A percentile compares a stretch with the other conserved stretches of the same genome.
Evolutionary conservation across 2,113 vertebrate genomes (phyloP).

Genomic region (Passer domesticus): DNA sequence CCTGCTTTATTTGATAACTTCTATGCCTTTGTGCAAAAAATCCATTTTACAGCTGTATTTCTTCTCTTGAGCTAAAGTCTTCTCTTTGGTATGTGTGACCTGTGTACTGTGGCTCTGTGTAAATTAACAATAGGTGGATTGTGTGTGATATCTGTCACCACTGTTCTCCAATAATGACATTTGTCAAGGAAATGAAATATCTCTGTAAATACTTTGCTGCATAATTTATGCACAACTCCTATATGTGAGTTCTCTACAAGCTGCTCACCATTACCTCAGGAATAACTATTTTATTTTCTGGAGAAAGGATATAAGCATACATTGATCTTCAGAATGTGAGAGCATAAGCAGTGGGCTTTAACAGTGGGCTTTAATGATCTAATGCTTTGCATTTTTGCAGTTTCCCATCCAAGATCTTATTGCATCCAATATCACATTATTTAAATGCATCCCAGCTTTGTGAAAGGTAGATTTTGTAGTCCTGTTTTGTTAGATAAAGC

Average conservation of each 20-base stretch:
- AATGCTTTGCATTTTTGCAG: neutral
- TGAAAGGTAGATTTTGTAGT: neutral
- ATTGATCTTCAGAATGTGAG: neutral
- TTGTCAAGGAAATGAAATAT: neutral
- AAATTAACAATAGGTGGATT: slow-evolving; percentile 10
- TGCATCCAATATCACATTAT: neutral
- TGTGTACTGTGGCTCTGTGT: neutral
- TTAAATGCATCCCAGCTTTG: neutral
- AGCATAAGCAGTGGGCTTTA: neutral
- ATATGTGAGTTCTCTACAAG: neutral
- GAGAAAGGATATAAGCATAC: neutral
- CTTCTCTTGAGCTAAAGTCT: neutral
- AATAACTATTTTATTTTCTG: neutral
- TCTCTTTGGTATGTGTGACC: neutral
- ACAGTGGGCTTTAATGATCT: neutral
- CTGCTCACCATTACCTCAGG: neutral
- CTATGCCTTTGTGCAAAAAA: neutral
- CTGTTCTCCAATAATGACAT: neutral
- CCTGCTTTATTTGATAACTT: neutral
- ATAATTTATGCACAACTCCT: neutral
- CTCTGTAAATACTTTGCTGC: neutral
- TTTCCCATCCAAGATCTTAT: neutral
- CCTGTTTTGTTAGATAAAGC: neutral
- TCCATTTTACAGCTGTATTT: neutral
- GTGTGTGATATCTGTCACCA: neutral